Percentiles rank a stretch among this genome's conserved stretches.
Evolutionary conservation across 2,113 vertebrate genomes (phyloP).

Genomic region (Syngnathus typhle): DNA sequence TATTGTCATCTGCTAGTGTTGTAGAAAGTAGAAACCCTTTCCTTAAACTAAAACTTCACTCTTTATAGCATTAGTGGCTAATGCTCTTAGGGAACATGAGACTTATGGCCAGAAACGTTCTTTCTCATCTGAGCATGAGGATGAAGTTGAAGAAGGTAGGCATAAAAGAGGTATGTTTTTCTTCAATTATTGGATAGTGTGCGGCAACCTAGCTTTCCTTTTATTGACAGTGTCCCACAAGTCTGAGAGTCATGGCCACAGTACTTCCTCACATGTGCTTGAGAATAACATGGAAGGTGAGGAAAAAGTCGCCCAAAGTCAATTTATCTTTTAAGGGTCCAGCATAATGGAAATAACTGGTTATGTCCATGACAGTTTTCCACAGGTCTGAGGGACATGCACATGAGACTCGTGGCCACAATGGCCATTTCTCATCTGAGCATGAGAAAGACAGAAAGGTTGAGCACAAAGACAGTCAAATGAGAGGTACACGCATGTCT

Average conservation of each 20-base stretch:
- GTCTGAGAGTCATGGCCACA: slow-evolving; percentile 10
- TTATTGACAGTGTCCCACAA: slow-evolving; percentile 17
- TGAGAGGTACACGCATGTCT: slow-evolving; percentile 18
- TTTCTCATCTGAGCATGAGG: neutral
- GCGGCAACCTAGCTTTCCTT: neutral
- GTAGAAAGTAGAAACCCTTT: too few relatives aligned
- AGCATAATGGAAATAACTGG: neutral
- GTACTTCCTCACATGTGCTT: slow-evolving; percentile 10
- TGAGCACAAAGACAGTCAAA: neutral
- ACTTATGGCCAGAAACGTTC: neutral
- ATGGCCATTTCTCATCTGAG: neutral
- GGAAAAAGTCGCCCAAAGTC: neutral
- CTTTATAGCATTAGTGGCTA: neutral
- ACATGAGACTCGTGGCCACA: slow-evolving; percentile 1
- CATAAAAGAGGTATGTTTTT: slow-evolving; percentile 2
- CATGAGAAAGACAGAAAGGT: slow-evolving; percentile 1
- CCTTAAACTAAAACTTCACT: neutral
- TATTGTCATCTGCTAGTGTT: neutral
- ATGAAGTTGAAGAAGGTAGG: neutral
- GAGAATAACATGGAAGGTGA: neutral
- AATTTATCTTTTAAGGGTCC: neutral
- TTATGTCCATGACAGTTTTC: neutral
- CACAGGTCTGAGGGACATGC: slow-evolving; percentile 1
- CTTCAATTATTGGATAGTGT: neutral
- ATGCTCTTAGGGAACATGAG: neutral